Percentiles rank a stretch among this genome's conserved stretches.
phyloP scores from a whole-genome alignment of 1,140 invertebrate genomes.

The Pectinophora gossypiella region DNA sequence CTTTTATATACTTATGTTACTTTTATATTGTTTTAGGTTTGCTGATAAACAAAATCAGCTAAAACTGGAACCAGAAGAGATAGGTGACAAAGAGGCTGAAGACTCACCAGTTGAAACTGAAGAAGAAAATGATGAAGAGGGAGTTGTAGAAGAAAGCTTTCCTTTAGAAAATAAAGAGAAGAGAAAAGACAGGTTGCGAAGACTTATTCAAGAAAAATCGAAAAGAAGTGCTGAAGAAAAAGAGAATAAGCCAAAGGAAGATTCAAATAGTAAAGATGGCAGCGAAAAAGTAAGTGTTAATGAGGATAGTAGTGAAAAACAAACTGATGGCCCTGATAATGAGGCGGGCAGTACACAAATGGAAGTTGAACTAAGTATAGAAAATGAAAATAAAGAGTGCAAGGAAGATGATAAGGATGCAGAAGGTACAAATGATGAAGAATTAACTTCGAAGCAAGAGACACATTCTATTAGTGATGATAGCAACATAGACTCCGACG shows the following conservation, averaged over 20 bases:
- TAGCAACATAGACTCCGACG: conserved; percentile 40
- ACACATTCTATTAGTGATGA: conserved; percentile 24
- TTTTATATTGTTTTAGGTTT: conserved; percentile 59
- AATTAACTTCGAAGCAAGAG: conserved; percentile 5
- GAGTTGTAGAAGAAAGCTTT: conserved; percentile 16
- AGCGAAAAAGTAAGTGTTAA: conserved; percentile 1
- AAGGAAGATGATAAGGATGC: conserved; percentile 6
- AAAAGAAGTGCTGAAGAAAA: conserved; percentile 27
- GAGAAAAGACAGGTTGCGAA: conserved; percentile 51
- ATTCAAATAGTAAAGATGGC: too few species aligned
- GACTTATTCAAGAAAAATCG: conserved; percentile 48
- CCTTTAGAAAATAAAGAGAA: conserved; percentile 48
- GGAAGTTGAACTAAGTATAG: conserved; percentile 2
- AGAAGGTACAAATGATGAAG: conserved; percentile 11
- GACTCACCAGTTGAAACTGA: conserved; percentile 59
- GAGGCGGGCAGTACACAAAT: too few species aligned
- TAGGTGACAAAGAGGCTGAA: conserved; percentile 64
- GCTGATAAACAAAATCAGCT: conserved; percentile 58
- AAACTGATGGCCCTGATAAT: conserved; percentile 11
- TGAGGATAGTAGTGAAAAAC: not conserved
- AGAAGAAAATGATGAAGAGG: conserved; percentile 48
- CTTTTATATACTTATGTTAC: too few species aligned
- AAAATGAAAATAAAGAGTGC: conserved; percentile 10
- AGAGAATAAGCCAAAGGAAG: conserved; percentile 18
- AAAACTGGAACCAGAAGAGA: conserved; percentile 55